Base-by-base conservation (phyloP, 2,797 vertebrate species). In the Rhinella marina region DNA sequence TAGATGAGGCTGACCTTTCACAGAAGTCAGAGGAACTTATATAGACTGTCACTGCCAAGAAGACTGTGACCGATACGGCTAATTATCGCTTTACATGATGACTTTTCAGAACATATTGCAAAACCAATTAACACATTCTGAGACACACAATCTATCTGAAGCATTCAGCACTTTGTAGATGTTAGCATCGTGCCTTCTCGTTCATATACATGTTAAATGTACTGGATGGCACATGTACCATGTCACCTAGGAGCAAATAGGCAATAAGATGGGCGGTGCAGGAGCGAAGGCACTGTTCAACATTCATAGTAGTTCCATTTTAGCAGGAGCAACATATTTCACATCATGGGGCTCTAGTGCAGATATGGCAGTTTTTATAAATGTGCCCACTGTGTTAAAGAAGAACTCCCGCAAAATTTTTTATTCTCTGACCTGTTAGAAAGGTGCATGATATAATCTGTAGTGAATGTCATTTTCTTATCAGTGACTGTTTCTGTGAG, bases 41-140 rank as follows among this genome's bases (percentile, higher is more conserved):
- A 81, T 54, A 85, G 25, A 27, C 50, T 85, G 62, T 81, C 32
- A 41, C 27, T 81, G 68, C 64, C 25, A 64, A 54, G 72, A 77
- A 86, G 50, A 57, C 59, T 82, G 78, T 82, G 59, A 82, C 84
- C 77, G 41, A 76, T 61, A 77, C 50, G 52, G 25, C 70, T 70
- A 82, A 86, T 89, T 89, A 86, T 82, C 83, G 57, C 68, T 75
- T 88, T 66, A 88, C 41, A 62, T 86, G 79, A 86, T 59, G 54
- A 54, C n/a, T 84, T 82, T 81, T 56, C 59, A 88, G 57, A 88
- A 52, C 57, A 50, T 82, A 85, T 77, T 82, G 52, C 54, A 82
- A 78, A 82, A 41, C 70, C 79, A 85, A 88, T 88, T 81, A 88
- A 14, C 68, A 80, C 75, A 61, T 73, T 72, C 27, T 61, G 7